Percentiles rank a stretch among this genome's conserved stretches.
These are phyloP conservation scores for Muscina levida DNA, from an alignment of 2,888 invertebrate genomes.

Conservation along the genomic window DNA sequence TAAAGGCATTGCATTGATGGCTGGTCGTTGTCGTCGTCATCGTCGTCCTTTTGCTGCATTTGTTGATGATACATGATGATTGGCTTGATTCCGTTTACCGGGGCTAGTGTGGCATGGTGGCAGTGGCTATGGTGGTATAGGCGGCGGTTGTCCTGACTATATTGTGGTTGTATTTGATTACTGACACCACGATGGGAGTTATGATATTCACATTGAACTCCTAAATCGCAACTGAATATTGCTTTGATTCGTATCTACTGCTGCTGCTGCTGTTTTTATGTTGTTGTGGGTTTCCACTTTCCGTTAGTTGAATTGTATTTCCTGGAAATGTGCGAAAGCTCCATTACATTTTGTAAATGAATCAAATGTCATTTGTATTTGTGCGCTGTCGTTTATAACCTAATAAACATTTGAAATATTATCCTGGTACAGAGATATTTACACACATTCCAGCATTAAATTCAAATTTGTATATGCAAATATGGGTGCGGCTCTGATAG, in stretches of 20 bases:
- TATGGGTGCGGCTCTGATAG: too few species aligned
- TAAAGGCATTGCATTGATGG: neutral
- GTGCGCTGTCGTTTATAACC: constrained; percentile 49
- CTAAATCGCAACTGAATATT: neutral
- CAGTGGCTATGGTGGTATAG: neutral
- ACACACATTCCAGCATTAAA: too few species aligned
- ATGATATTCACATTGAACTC: constrained; percentile 26
- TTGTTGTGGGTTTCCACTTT: constrained; percentile 45
- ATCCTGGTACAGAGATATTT: neutral
- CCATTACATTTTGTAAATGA: constrained; percentile 8
- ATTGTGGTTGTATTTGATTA: constrained; percentile 34
- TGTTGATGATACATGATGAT: constrained; percentile 53
- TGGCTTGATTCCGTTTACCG: constrained; percentile 22
- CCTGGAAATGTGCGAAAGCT: constrained; percentile 4
- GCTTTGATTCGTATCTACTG: neutral
- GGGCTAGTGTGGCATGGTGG: neutral
- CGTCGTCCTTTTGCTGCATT: constrained; percentile 6
- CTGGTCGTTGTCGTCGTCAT: neutral
- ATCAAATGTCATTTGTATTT: neutral
- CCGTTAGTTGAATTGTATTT: constrained; percentile 37
- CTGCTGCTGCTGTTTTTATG: neutral
- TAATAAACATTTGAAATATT: constrained; percentile 60
- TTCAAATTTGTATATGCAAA: too few species aligned
- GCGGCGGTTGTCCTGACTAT: constrained; percentile 13
- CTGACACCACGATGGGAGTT: neutral